Percentiles rank a stretch among this genome's conserved stretches.
Conservation (phyloP, 2,797 vertebrate genomes). For the Picus viridis region DNA sequence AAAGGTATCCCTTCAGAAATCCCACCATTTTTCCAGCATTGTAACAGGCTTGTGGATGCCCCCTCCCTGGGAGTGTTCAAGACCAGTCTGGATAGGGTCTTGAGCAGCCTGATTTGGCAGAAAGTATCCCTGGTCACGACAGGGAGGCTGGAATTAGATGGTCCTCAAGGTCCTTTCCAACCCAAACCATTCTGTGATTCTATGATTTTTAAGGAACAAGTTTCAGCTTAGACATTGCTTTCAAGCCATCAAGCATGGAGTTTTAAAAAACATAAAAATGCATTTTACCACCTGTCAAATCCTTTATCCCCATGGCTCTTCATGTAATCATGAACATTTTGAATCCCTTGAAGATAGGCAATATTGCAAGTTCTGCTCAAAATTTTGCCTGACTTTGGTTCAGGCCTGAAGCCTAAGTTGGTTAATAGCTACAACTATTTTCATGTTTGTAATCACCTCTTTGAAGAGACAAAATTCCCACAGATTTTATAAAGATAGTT, state of each 20-base stretch:
- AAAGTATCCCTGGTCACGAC: no score
- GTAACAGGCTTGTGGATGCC: background rate
- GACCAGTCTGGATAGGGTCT: no score
- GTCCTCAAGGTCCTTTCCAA: no score
- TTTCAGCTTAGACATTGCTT: background rate
- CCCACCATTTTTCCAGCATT: background rate
- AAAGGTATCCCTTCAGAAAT: background rate
- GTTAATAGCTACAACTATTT: background rate
- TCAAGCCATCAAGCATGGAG: background rate
- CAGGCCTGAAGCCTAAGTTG: background rate
- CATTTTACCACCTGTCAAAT: background rate
- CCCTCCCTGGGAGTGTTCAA: no score
- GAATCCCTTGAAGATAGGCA: background rate
- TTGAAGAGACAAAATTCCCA: background rate
- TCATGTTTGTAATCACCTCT: background rate
- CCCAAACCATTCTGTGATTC: background rate
- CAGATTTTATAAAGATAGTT: background rate
- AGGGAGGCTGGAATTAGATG: no score
- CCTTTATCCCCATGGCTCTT: background rate
- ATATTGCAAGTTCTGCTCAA: background rate
- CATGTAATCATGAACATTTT: background rate
- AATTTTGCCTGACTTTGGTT: background rate
- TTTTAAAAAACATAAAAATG: background rate
- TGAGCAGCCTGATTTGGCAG: no score
- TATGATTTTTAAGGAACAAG: background rate